Conservation (phyloP, 1,140 invertebrate species). For the Aphelinus certus region DNA sequence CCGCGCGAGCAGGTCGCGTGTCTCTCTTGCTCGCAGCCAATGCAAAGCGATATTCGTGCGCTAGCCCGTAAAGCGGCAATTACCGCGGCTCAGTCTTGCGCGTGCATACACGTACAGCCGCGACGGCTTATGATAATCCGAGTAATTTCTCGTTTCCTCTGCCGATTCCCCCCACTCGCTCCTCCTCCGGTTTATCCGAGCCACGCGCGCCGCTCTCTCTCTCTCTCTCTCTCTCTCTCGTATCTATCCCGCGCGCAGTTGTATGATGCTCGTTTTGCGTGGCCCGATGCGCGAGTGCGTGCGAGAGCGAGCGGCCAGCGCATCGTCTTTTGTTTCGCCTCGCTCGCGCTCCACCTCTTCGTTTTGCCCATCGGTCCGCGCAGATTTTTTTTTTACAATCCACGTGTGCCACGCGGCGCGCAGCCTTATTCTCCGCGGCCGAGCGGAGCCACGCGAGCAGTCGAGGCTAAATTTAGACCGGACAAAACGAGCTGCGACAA, state of each 20-base stretch:
- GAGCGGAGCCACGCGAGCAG: too few relatives aligned
- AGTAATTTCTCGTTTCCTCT: conserved; percentile 31
- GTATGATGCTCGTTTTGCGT: conserved; percentile 12
- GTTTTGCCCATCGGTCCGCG: too few relatives aligned
- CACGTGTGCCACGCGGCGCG: too few relatives aligned
- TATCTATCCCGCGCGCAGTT: conserved; percentile 17
- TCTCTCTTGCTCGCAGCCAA: conserved; percentile 44
- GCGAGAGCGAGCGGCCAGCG: too few relatives aligned
- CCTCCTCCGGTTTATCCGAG: neutral
- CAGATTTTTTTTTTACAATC: too few relatives aligned
- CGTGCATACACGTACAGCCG: neutral
- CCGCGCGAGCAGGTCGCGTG: conserved; percentile 62
- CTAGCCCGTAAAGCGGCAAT: conserved; percentile 29
- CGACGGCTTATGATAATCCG: conserved; percentile 28
- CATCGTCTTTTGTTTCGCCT: too few relatives aligned
- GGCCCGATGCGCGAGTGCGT: too few relatives aligned
- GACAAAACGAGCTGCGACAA: too few relatives aligned
- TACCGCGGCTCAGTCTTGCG: conserved; percentile 20
- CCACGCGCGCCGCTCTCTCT: neutral
- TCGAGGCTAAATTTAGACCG: too few relatives aligned
- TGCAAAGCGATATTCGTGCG: conserved; percentile 28
- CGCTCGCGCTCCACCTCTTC: too few relatives aligned
- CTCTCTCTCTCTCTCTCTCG: neutral
- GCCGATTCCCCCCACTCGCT: neutral
- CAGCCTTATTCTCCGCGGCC: too few relatives aligned